phyloP scores from a whole-genome alignment of 2,888 invertebrate genomes.

The Erebia epiphron region DNA sequence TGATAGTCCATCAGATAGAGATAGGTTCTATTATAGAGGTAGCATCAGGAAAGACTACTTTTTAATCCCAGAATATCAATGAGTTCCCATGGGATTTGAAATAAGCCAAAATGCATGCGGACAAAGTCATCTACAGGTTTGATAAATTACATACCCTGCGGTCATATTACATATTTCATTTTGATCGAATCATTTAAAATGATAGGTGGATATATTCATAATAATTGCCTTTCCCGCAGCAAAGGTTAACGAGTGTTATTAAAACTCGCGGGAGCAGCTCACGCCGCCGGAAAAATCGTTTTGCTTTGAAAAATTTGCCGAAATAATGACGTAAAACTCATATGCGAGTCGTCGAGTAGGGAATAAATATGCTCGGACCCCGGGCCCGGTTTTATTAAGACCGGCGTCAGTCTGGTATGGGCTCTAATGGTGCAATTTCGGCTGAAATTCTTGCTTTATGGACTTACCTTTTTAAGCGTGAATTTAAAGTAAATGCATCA shows the following conservation, averaged over 20 bases:
- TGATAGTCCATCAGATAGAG: too few relatives aligned
- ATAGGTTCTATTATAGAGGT: too few relatives aligned
- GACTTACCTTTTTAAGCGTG: constrained; percentile 9
- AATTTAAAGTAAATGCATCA: constrained; percentile 7
- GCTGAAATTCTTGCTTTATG: constrained; percentile 29
- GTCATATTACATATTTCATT: constrained; percentile 44
- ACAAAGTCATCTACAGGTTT: background rate
- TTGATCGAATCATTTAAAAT: constrained; percentile 73
- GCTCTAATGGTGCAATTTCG: constrained; percentile 45
- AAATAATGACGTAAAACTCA: constrained; percentile 79
- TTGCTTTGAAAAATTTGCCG: constrained; percentile 72
- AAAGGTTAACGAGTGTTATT: constrained; percentile 80
- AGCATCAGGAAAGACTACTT: too few relatives aligned
- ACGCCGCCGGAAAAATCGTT: constrained; percentile 63
- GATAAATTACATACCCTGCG: background rate
- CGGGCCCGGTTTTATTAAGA: constrained; percentile 55
- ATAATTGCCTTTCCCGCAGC: constrained; percentile 68
- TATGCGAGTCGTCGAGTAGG: constrained; percentile 58
- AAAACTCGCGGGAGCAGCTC: constrained; percentile 58
- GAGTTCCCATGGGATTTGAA: too few relatives aligned
- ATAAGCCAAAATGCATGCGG: too few relatives aligned
- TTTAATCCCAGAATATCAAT: too few relatives aligned
- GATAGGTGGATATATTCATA: constrained; percentile 57
- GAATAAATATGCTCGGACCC: constrained; percentile 55
- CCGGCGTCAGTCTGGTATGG: constrained; percentile 53